A percentile compares a stretch with the other conserved stretches of the same genome.
These are phyloP conservation scores for Sebastes minor DNA, from an alignment of 2,797 vertebrate genomes.

Conservation along the genomic window DNA sequence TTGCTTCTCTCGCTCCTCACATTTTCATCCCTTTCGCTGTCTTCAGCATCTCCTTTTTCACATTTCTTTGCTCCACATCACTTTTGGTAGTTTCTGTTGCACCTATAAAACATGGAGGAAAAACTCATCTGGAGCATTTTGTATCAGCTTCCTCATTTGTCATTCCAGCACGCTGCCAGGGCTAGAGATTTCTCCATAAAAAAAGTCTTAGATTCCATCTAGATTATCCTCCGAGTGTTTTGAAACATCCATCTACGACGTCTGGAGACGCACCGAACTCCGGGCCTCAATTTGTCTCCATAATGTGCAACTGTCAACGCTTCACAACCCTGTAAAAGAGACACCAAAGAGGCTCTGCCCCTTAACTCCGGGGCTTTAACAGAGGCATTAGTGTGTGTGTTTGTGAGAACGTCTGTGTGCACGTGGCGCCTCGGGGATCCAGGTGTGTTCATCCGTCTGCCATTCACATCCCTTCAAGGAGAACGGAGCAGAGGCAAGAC, in stretches of 20 bases:
- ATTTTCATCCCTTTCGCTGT: background rate
- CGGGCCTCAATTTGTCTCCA: conserved; percentile 66
- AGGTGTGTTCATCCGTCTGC: conserved; percentile 73
- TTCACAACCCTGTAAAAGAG: conserved; percentile 51
- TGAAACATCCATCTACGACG: conserved; percentile 39
- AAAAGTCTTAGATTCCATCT: conserved; percentile 33
- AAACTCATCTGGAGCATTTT: conserved; percentile 22
- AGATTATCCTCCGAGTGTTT: conserved; percentile 44
- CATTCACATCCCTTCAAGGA: conserved; percentile 62
- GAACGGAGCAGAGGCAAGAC: conserved; percentile 48
- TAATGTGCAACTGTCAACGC: conserved; percentile 70
- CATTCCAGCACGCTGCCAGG: conserved; percentile 7
- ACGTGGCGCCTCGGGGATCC: conserved; percentile 45
- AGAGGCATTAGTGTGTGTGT: conserved; percentile 39
- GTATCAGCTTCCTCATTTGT: conserved; percentile 25
- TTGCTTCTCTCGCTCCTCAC: background rate
- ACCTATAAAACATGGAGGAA: background rate
- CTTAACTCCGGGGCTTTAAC: conserved; percentile 39
- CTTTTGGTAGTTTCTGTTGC: conserved; percentile 5
- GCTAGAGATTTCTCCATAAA: conserved; percentile 10
- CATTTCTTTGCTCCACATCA: background rate
- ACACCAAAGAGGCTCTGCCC: conserved; percentile 35
- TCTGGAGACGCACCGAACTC: conserved; percentile 39
- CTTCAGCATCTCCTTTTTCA: background rate
- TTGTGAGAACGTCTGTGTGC: background rate